Conservation (phyloP, 2,888 invertebrate genomes). For the Limenitis camilla region DNA sequence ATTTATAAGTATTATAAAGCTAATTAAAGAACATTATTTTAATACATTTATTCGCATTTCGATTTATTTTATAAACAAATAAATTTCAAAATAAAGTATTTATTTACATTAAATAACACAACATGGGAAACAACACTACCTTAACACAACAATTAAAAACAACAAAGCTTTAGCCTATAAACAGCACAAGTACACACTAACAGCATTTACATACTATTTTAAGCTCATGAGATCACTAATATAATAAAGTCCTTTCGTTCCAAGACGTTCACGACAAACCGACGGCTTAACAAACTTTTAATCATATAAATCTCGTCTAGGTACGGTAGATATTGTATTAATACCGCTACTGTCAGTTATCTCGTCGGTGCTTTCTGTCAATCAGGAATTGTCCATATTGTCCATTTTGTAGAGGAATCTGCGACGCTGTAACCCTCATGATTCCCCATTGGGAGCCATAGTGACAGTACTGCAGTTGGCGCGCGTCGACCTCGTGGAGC, state of each 20-base stretch:
- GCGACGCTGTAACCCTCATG: constrained; percentile 63
- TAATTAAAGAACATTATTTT: neutral
- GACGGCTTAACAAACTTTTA: constrained; percentile 14
- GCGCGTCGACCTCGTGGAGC: constrained; percentile 69
- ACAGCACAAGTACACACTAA: constrained; percentile 15
- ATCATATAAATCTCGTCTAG: constrained; percentile 45
- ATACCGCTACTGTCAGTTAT: constrained; percentile 64
- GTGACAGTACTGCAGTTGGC: constrained; percentile 74
- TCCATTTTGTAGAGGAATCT: constrained; percentile 61
- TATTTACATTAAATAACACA: neutral
- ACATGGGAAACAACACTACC: too few relatives aligned
- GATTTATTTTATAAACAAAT: neutral
- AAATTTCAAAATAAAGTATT: neutral
- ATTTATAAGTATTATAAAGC: neutral
- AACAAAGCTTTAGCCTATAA: neutral
- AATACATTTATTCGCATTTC: neutral
- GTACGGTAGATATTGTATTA: constrained; percentile 59
- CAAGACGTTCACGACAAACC: neutral
- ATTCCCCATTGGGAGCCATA: constrained; percentile 65
- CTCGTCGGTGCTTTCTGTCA: constrained; percentile 68
- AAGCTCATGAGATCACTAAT: constrained; percentile 52
- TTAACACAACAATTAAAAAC: neutral
- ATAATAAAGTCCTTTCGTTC: constrained; percentile 21
- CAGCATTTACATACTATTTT: constrained; percentile 25
- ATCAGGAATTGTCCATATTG: constrained; percentile 66